Evolutionary conservation across 1,140 invertebrate genomes (phyloP).

Genomic region (Drosophila paulistorum): DNA sequence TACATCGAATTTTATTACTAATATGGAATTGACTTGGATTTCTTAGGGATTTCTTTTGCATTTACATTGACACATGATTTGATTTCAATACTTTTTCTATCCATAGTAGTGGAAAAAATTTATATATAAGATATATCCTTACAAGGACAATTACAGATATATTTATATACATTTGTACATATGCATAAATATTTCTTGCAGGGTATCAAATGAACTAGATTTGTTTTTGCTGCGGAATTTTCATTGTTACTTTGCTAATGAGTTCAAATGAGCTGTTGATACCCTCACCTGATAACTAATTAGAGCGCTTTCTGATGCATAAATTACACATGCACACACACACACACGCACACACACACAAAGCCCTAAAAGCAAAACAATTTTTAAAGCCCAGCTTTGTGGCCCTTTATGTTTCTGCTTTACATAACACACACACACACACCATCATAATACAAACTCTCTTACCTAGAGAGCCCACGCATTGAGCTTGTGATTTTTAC

Average conservation of each 20-base stretch:
- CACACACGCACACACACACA: no score
- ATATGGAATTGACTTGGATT: no score
- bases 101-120: no score
- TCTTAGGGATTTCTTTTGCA: no score
- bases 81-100: no score
- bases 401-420: not conserved
- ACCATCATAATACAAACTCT: not conserved
- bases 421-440: constrained; percentile 6
- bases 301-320: constrained; percentile 65
- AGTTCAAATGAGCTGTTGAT: constrained; percentile 72
- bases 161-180: no score
- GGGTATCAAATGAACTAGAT: constrained; percentile 23
- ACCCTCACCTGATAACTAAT: constrained; percentile 58
- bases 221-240: not conserved
- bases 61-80: no score
- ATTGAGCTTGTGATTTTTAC: constrained; percentile 33
- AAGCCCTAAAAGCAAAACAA: not conserved
- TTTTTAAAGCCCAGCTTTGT: constrained; percentile 1
- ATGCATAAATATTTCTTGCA: not conserved
- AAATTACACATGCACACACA: constrained; percentile 48
- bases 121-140: no score
- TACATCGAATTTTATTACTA: no score
- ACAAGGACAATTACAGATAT: no score
- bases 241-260: constrained; percentile 51
- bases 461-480: constrained; percentile 44